phyloP scores from a whole-genome alignment of 2,113 vertebrate species.

The Elanus axillaris region DNA sequence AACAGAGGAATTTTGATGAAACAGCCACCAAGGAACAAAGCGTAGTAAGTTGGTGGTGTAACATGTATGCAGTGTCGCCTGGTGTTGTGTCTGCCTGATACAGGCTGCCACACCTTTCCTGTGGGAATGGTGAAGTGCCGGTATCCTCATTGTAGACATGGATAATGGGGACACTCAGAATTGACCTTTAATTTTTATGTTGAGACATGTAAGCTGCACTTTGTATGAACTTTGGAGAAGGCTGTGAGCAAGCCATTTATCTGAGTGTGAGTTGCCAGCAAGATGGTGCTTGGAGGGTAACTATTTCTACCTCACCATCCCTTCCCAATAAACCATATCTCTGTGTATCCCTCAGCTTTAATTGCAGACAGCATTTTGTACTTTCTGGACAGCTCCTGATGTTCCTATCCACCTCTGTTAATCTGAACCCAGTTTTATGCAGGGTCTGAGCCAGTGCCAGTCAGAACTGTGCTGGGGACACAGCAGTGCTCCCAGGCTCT shows the following conservation, averaged over 20 bases:
- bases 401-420: neutral
- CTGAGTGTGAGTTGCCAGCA: neutral
- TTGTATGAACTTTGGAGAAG: neutral
- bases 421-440: neutral
- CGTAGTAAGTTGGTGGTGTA: fast-evolving
- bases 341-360: neutral
- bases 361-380: neutral
- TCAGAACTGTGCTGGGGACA: neutral
- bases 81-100: neutral
- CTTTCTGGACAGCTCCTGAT: fast-evolving
- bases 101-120: neutral
- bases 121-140: neutral
- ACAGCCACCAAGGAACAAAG: neutral
- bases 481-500: neutral
- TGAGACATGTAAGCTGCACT: neutral
- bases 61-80: fast-evolving
- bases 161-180: neutral
- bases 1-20: neutral
- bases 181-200: neutral
- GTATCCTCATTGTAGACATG: fast-evolving
- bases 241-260: neutral
- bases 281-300: neutral
- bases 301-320: neutral
- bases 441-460: neutral
- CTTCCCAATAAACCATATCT: neutral